Conservation (phyloP, 2,888 invertebrate species). For the Hoplodrina ambigua region DNA sequence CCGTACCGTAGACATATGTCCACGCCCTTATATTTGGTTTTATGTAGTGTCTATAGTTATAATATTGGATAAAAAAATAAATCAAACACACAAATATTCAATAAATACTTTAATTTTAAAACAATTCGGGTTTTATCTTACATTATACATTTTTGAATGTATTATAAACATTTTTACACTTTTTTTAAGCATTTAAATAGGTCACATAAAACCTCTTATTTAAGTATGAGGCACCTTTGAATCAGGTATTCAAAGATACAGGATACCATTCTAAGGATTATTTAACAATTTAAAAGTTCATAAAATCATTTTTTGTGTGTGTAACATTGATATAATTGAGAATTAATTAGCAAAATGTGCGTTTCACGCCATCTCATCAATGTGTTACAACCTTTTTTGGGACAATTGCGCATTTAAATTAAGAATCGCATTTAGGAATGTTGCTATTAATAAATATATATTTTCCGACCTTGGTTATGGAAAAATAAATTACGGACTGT, state of each 20-base stretch:
- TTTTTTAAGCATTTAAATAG: constrained; percentile 48
- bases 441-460: constrained; percentile 1
- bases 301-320: constrained; percentile 13
- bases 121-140: constrained; percentile 73
- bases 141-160: constrained; percentile 63
- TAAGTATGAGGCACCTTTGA: constrained; percentile 45
- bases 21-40: no score
- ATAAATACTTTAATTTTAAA: constrained; percentile 82
- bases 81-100: constrained; percentile 58
- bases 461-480: neutral
- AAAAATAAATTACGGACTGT: neutral
- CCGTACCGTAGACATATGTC: no score
- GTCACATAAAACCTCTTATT: constrained; percentile 45
- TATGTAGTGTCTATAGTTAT: neutral
- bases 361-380: constrained; percentile 10
- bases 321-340: constrained; percentile 4
- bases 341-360: constrained; percentile 2
- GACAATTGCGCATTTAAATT: constrained; percentile 15
- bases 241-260: constrained; percentile 9
- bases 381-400: constrained; percentile 24
- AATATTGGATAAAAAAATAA: neutral
- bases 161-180: constrained; percentile 59
- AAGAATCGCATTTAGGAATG: constrained; percentile 17
- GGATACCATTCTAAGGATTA: neutral
- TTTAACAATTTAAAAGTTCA: constrained; percentile 4